phyloP scores from a whole-genome alignment of 1,140 invertebrate species.

The Lepidostoma basale region DNA sequence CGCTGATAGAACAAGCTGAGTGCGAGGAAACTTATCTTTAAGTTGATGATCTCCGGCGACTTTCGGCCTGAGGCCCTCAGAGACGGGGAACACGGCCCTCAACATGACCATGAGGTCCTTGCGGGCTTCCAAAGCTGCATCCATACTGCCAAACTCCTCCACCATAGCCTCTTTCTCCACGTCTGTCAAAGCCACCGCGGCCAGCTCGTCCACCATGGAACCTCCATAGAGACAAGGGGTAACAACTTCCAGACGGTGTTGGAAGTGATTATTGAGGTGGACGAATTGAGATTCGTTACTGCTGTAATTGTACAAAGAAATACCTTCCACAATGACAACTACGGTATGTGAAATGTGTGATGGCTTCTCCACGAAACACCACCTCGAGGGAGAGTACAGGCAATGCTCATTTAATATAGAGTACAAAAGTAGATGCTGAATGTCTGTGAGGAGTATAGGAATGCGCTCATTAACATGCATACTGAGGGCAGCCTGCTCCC shows the following conservation, averaged over 20 bases:
- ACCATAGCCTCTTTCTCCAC: constrained; percentile 69
- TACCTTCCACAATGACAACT: constrained; percentile 77
- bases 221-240: constrained; percentile 74
- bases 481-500: constrained; percentile 65
- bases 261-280: constrained; percentile 64
- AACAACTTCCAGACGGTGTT: constrained; percentile 73
- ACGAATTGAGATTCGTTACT: constrained; percentile 68
- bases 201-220: constrained; percentile 76
- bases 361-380: constrained; percentile 81
- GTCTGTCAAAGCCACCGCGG: constrained; percentile 74
- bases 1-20: constrained; percentile 78
- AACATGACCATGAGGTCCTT: constrained; percentile 71
- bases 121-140: constrained; percentile 67
- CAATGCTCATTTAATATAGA: constrained; percentile 74
- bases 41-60: constrained; percentile 31
- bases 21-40: constrained; percentile 77
- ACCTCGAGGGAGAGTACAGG: constrained; percentile 71
- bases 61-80: constrained; percentile 47
- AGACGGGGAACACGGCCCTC: constrained; percentile 70
- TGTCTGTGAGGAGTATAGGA: constrained; percentile 80
- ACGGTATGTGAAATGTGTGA: constrained; percentile 72
- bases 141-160: constrained; percentile 70
- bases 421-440: constrained; percentile 82
- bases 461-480: constrained; percentile 63
- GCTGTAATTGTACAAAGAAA: constrained; percentile 75